A percentile compares a stretch with the other conserved stretches of the same genome.
phyloP scores from a whole-genome alignment of 1,140 invertebrate species.

The Brachionus asplanchnoidis region DNA sequence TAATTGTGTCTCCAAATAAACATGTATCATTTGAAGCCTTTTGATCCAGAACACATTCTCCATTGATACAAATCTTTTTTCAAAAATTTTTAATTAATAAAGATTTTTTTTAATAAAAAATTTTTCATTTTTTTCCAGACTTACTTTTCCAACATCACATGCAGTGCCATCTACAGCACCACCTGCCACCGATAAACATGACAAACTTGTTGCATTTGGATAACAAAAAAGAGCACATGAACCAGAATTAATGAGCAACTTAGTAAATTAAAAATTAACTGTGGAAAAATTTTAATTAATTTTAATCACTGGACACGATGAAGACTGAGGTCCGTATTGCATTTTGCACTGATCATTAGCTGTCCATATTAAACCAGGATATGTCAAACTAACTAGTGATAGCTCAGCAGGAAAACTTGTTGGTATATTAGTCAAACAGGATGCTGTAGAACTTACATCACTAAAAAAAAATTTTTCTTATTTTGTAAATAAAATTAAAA shows the following conservation, averaged over 20 bases:
- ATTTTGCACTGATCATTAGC: conserved; percentile 20
- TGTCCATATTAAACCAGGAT: not conserved
- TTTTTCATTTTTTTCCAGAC: not conserved
- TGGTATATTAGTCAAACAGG: not conserved
- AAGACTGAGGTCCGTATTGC: not conserved
- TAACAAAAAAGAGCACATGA: not conserved
- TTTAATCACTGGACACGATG: not conserved
- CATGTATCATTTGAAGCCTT: not conserved
- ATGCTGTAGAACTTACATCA: not conserved
- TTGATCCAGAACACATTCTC: not conserved
- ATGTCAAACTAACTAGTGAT: not conserved
- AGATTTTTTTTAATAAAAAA: not conserved
- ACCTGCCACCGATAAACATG: not conserved
- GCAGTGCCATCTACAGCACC: not conserved
- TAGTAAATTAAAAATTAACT: not conserved
- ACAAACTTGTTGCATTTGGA: not conserved
- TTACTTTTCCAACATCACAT: conserved; percentile 17
- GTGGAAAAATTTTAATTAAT: not conserved
- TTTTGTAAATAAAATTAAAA: not conserved
- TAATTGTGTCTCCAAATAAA: not conserved
- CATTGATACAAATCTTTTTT: not conserved
- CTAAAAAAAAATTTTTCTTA: not conserved
- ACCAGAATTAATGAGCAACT: not conserved
- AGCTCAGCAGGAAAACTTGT: not conserved
- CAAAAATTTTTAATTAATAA: not conserved